Conservation (phyloP, 2,888 invertebrate species). For the Gastracanthus pulcherrimus region DNA sequence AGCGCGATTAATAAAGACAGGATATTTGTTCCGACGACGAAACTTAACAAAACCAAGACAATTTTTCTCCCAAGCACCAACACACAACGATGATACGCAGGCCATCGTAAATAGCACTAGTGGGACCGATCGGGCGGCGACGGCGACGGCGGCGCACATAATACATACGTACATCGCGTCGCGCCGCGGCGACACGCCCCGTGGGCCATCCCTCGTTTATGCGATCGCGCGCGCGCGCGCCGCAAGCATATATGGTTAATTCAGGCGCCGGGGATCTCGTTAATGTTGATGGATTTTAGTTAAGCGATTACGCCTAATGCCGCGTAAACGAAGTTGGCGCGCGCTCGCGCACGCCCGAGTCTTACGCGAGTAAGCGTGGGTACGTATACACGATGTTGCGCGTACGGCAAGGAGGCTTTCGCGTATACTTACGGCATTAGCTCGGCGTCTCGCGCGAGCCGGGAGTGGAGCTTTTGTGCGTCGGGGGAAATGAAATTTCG, state of each 20-base stretch:
- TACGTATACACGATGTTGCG: neutral
- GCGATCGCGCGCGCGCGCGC: constrained; percentile 12
- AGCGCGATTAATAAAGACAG: too few species aligned
- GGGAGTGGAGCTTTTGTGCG: neutral
- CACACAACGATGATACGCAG: neutral
- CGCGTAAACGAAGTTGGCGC: constrained; percentile 34
- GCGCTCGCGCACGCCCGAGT: too few species aligned
- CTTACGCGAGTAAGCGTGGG: too few species aligned
- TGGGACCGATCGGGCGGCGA: constrained; percentile 3
- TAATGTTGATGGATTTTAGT: constrained; percentile 54
- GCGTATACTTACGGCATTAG: constrained; percentile 38
- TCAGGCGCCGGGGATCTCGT: constrained; percentile 19
- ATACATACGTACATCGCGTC: too few species aligned
- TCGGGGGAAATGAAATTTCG: constrained; percentile 2
- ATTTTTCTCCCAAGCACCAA: neutral
- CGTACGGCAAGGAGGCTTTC: constrained; percentile 35
- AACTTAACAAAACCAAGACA: neutral
- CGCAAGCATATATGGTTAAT: constrained; percentile 17
- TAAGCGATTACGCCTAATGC: constrained; percentile 43
- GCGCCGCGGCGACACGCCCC: constrained; percentile 1
- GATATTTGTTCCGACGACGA: too few species aligned
- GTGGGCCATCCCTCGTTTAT: constrained; percentile 26
- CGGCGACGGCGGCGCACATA: neutral
- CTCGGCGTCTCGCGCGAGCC: neutral
- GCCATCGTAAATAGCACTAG: constrained; percentile 17